Evolutionary conservation across 2,888 invertebrate genomes (phyloP).

Genomic region (Nasonovia ribisnigri): DNA sequence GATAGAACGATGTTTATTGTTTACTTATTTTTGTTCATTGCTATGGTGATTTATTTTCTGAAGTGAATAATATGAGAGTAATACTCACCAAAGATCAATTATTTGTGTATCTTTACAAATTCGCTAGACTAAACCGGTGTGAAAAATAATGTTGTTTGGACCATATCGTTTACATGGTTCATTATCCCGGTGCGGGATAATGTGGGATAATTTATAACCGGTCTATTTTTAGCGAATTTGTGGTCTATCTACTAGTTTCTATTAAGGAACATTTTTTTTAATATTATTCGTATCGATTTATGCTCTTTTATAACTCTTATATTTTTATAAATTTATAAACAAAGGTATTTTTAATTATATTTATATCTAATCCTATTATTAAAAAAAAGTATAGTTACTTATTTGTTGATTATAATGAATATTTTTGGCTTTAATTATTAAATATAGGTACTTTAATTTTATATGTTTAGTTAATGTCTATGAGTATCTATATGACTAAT

Average conservation of each 20-base stretch:
- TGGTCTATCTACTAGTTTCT: neutral
- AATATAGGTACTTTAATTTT: slow-evolving; percentile 29
- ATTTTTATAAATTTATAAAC: slow-evolving; percentile 28
- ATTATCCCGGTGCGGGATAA: too few species aligned
- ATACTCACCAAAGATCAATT: neutral
- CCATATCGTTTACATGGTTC: too few species aligned
- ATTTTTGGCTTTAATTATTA: slow-evolving; percentile 12
- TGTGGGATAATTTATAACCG: too few species aligned
- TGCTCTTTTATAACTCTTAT: slow-evolving; percentile 12
- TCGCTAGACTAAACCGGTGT: too few species aligned
- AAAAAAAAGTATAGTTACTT: neutral
- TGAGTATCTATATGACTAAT: neutral
- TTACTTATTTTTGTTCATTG: slow-evolving; percentile 74
- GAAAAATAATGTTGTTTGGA: too few species aligned
- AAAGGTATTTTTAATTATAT: slow-evolving; percentile 21
- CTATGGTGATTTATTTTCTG: slow-evolving; percentile 73
- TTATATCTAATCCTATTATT: slow-evolving; percentile 27
- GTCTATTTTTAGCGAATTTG: too few species aligned
- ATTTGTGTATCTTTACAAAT: slow-evolving; percentile 25
- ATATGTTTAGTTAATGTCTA: neutral
- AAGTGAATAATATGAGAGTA: slow-evolving; percentile 12
- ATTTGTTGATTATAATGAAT: neutral
- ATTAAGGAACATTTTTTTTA: slow-evolving; percentile 18
- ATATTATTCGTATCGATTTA: slow-evolving; percentile 31
- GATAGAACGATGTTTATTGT: slow-evolving; percentile 76